Evolutionary conservation across 2,113 vertebrate genomes (phyloP), one percentile per base, ranked within the genome.

Genomic region (Xyrauchen texanus): DNA sequence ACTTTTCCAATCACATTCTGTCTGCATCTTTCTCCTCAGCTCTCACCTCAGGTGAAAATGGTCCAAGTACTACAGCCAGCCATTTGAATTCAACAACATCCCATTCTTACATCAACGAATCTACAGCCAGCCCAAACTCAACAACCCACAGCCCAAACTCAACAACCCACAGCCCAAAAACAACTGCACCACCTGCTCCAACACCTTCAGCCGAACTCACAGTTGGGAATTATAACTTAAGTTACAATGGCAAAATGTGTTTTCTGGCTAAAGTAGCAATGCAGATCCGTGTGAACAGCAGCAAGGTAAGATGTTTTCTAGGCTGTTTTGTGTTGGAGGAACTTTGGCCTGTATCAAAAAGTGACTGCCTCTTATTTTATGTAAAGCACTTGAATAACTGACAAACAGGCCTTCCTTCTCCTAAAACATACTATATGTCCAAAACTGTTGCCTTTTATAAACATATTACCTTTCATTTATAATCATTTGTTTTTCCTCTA

Each of bases 221-320:
- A 1, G 11, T 12, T 0, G 91, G 93, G 57, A 83, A 78, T 12
- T 93, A 91, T 82, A 88, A 0, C 5, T 0, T 90, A 34, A 72
- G 0, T 8, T 73, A 4, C 0, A 12, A 0, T 0, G 16, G 15
- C 0, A 53, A 7, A 4, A 0, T 58, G 0, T 93, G 90, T 51
- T 21, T 91, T 75, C 79, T 61, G 85, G 86, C 86, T 61, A n/a
- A 76, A 0, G 82, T 90, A 81, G 86, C 46, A 0, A 52, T 94
- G 11, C 60, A 83, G 88, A 86, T 94, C 79, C 78, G 74, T n/a
- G 83, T 91, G 49, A 69, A 2, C 13, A 53, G 46, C 62, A 4
- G 12, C 57, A n/a, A 84, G 86, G 90, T 89, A 88, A 76, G 51
- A 51, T 65, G 53, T 44, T 60, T 58, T 58, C 0, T 64, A 4